Percentiles rank a stretch among this genome's conserved stretches.
Conservation (phyloP, 2,113 vertebrate genomes). For the Nymphicus hollandicus region DNA sequence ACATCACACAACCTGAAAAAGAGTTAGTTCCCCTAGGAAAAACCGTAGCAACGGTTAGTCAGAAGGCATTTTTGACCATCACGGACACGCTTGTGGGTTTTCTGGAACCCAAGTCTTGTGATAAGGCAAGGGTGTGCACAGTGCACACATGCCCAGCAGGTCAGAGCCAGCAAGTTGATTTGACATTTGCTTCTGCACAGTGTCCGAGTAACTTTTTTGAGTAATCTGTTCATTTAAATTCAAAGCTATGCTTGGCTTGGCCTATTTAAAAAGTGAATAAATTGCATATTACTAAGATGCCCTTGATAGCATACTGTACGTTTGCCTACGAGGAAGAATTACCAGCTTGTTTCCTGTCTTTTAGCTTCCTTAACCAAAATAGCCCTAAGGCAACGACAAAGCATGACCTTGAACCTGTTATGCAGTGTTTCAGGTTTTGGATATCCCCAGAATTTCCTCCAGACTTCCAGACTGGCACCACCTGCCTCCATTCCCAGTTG, state of each 20-base stretch:
- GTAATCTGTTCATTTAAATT: background rate
- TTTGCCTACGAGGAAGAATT: slow-evolving; percentile 8
- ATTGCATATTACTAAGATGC: background rate
- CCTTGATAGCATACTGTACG: background rate
- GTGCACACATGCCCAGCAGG: rapidly evolving
- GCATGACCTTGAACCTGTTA: background rate
- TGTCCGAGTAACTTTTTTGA: background rate
- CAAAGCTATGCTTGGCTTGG: background rate
- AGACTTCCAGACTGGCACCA: background rate
- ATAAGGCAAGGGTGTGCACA: background rate
- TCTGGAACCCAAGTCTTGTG: background rate
- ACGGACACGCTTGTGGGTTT: background rate
- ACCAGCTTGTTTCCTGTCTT: background rate
- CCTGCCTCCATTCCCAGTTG: background rate
- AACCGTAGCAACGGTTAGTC: background rate
- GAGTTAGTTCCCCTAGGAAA: background rate
- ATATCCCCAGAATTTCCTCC: background rate
- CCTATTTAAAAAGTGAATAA: background rate
- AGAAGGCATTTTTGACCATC: background rate
- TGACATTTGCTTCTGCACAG: background rate
- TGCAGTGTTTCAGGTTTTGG: background rate
- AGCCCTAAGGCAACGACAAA: background rate
- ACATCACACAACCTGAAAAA: background rate
- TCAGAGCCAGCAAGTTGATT: background rate
- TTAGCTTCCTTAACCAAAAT: slow-evolving; percentile 19